These are phyloP conservation scores for Tenebrosternarchus preto DNA, from an alignment of 2,113 vertebrate species.

Conservation along the genomic window DNA sequence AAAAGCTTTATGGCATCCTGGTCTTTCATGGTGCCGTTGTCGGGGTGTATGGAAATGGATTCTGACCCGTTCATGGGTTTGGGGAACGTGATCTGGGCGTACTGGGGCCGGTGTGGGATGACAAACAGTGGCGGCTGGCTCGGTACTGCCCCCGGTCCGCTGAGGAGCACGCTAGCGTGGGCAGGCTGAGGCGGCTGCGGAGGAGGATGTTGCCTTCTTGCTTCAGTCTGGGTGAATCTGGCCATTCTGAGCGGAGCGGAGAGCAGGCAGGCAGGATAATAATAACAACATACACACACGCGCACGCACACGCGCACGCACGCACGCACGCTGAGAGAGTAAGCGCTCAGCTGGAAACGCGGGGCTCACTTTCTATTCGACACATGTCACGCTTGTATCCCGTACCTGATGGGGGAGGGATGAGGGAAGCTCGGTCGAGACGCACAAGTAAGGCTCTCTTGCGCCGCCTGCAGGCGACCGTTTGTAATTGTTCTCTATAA, in stretches of 20 bases:
- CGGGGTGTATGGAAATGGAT: slow-evolving; percentile 73
- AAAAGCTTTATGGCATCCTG: slow-evolving; percentile 87
- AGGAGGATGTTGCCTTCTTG: slow-evolving; percentile 71
- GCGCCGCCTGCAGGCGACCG: slow-evolving; percentile 27
- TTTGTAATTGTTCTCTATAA: background rate
- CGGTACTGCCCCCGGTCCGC: slow-evolving; percentile 56
- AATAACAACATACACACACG: slow-evolving; percentile 63
- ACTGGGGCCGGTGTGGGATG: slow-evolving; percentile 64
- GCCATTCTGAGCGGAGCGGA: slow-evolving; percentile 76
- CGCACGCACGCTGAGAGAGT: slow-evolving; percentile 5
- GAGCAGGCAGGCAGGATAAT: slow-evolving; percentile 64
- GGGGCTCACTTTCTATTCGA: slow-evolving; percentile 39
- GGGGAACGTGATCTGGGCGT: slow-evolving; percentile 72
- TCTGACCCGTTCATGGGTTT: slow-evolving; percentile 82
- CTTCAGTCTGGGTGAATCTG: slow-evolving; percentile 80
- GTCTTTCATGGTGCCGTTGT: slow-evolving; percentile 80
- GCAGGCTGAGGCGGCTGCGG: slow-evolving; percentile 48
- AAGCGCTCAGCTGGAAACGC: slow-evolving; percentile 40
- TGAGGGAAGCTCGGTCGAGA: background rate
- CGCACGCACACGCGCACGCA: slow-evolving; percentile 31
- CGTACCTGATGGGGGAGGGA: slow-evolving; percentile 14
- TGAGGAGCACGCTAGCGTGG: slow-evolving; percentile 60
- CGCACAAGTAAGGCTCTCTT: background rate
- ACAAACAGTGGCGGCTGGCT: slow-evolving; percentile 60
- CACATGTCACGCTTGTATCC: slow-evolving; percentile 32